Evolutionary conservation across 1,140 invertebrate genomes (phyloP), one percentile per base, ranked within the genome.

Genomic region (Xylocopa sonorina): DNA sequence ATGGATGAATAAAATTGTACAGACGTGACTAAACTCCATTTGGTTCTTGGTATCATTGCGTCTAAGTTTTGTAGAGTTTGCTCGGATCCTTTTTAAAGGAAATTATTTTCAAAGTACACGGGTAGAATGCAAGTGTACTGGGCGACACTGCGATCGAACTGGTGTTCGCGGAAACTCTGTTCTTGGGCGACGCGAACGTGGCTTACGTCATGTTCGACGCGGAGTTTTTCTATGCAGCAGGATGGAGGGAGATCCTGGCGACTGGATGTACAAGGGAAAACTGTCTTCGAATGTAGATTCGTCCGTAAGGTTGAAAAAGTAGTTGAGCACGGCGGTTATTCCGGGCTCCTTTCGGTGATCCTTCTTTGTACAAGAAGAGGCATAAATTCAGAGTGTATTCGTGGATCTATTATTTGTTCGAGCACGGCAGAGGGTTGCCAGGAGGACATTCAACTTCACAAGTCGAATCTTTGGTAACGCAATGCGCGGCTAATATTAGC

Each of bases 31-130:
- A n/a, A n/a, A n/a, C n/a, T n/a, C n/a, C n/a, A n/a, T n/a, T n/a
- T n/a, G n/a, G n/a, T n/a, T n/a, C n/a, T n/a, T n/a, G n/a, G n/a
- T n/a, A n/a, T n/a, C n/a, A n/a, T n/a, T n/a, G n/a, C n/a, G n/a
- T n/a, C n/a, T n/a, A n/a, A n/a, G n/a, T n/a, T n/a, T n/a, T n/a
- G n/a, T n/a, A n/a, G n/a, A n/a, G n/a, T n/a, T n/a, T n/a, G n/a
- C n/a, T n/a, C n/a, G n/a, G n/a, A n/a, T n/a, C 55, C 29, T 53
- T 58, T 24, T 34, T 58, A 29, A 32, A 46, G 32, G 50, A 58
- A 72, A 85, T 75, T 79, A 74, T 50, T 77, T 77, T 73, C 57
- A 46, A 57, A 38, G 69, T 72, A 18, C 12, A 21, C 34, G 27
- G 12, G 21, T 2, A 10, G 78, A 68, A 50, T 41, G 71, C 66